A percentile compares a stretch with the other conserved stretches of the same genome.
Evolutionary conservation across 2,113 vertebrate species (phyloP).

Genomic region (Paedocypris sp.): DNA sequence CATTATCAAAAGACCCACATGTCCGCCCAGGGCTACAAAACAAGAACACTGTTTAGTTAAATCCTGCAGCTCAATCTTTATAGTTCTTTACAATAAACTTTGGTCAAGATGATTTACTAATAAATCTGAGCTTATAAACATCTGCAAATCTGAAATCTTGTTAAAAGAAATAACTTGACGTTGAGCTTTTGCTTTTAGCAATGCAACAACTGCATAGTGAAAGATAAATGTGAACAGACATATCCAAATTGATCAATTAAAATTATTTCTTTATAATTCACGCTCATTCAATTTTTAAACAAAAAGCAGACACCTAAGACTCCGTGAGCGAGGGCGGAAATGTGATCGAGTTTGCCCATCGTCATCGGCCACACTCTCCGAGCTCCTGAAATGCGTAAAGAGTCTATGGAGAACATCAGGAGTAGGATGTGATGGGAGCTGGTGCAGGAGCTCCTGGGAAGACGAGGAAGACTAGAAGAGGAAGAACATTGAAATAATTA

Average conservation of each 20-base stretch:
- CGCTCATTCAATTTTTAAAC: background rate
- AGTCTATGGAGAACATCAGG: conserved; percentile 88
- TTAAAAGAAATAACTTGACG: too few relatives aligned
- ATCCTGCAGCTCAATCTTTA: background rate
- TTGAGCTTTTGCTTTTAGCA: too few relatives aligned
- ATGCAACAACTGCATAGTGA: too few relatives aligned
- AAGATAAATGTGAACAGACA: too few relatives aligned
- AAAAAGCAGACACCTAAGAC: conserved; percentile 69
- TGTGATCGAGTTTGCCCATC: conserved; percentile 64
- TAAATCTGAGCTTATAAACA: too few relatives aligned
- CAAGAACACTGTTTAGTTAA: background rate
- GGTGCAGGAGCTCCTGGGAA: conserved; percentile 87
- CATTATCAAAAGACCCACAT: conserved; percentile 80
- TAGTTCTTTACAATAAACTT: background rate
- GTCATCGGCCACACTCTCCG: conserved; percentile 74
- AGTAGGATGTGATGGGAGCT: conserved; percentile 88
- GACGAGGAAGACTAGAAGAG: conserved; percentile 75
- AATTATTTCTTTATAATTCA: too few relatives aligned
- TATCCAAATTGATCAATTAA: too few relatives aligned
- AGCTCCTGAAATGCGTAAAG: conserved; percentile 90
- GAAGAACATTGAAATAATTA: background rate
- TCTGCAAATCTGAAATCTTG: too few relatives aligned
- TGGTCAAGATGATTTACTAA: too few relatives aligned
- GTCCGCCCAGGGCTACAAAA: conserved; percentile 74
- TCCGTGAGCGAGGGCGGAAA: conserved; percentile 75